A percentile compares a stretch with the other conserved stretches of the same genome.
Evolutionary conservation across 2,888 invertebrate species (phyloP).

Genomic region (Xestia ashworthii): DNA sequence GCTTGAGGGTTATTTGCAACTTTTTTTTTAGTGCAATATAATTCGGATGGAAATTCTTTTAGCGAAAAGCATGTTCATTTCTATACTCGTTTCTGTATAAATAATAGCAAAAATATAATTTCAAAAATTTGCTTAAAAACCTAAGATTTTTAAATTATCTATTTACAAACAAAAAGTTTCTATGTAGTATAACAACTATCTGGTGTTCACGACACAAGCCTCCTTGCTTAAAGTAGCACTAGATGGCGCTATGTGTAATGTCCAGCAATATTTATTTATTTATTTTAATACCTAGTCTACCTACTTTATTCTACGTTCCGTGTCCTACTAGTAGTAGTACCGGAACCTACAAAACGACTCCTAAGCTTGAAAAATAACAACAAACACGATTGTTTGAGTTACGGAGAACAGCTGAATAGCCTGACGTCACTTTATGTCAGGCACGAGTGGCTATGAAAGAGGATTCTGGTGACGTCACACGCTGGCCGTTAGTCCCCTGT

Average conservation of each 20-base stretch:
- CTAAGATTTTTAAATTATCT: neutral
- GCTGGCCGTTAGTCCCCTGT: constrained; percentile 52
- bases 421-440: constrained; percentile 64
- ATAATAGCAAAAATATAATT: neutral
- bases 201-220: no score
- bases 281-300: neutral
- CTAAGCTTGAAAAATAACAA: constrained; percentile 46
- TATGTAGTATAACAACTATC: no score
- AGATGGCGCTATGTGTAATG: no score
- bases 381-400: constrained; percentile 44
- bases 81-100: neutral
- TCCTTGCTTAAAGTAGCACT: no score
- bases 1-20: constrained; percentile 24
- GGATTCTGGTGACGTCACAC: constrained; percentile 60
- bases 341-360: constrained; percentile 14
- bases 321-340: neutral
- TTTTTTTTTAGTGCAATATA: constrained; percentile 26
- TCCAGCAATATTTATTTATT: no score
- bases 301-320: neutral
- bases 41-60: neutral
- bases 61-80: neutral
- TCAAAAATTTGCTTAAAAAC: neutral
- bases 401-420: constrained; percentile 58
- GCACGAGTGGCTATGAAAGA: constrained; percentile 60
- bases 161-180: no score